These are phyloP conservation scores for Aldrovandia affinis DNA, from an alignment of 2,797 vertebrate species.

Conservation along the genomic window DNA sequence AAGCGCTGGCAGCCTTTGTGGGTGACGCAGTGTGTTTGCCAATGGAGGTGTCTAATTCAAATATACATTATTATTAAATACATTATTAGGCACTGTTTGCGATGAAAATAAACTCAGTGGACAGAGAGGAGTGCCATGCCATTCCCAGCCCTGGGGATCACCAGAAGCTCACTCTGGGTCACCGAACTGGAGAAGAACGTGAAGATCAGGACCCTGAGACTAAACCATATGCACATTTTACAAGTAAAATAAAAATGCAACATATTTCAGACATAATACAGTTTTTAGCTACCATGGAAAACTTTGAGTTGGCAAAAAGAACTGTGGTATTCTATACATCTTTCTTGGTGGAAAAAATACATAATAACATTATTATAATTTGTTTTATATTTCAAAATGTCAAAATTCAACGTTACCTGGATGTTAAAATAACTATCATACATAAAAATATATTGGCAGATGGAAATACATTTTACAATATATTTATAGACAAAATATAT, in stretches of 20 bases:
- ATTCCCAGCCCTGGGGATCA: not conserved
- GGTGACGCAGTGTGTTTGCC: not conserved
- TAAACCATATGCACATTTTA: not conserved
- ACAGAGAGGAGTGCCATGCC: not conserved
- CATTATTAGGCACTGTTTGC: not conserved
- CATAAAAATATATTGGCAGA: not conserved
- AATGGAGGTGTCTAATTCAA: conserved; percentile 12
- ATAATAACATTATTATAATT: too few relatives aligned
- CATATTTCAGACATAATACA: not conserved
- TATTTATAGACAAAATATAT: conserved; percentile 1
- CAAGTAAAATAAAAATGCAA: not conserved
- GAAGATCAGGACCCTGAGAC: not conserved
- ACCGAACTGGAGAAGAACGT: not conserved
- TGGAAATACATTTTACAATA: conserved; percentile 1
- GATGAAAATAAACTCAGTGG: not conserved
- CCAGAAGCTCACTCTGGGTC: not conserved
- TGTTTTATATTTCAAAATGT: not conserved
- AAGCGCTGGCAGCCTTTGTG: not conserved
- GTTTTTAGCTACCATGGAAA: not conserved
- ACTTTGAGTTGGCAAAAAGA: not conserved
- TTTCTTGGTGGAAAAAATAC: not conserved
- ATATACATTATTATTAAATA: too few relatives aligned
- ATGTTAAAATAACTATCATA: not conserved
- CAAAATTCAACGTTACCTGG: not conserved
- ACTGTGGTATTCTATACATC: not conserved